Evolutionary conservation across 2,797 vertebrate genomes (phyloP).

Genomic region (Molossus molossus): DNA sequence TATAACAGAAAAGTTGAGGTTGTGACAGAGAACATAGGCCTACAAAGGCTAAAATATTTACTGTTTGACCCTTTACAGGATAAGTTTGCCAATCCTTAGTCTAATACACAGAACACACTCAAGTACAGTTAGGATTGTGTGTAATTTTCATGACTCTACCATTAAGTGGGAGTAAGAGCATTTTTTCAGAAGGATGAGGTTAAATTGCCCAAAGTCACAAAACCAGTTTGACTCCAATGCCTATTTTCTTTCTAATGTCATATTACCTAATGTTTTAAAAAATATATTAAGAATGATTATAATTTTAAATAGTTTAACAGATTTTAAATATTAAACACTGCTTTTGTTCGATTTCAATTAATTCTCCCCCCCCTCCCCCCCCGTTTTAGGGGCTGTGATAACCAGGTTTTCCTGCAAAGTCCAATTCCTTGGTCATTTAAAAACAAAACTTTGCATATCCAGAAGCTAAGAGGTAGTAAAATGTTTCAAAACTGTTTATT

Average conservation of each 20-base stretch:
- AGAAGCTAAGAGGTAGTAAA: conserved; percentile 62
- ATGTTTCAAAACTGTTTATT: background rate
- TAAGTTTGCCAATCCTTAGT: background rate
- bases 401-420: background rate
- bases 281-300: background rate
- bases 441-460: background rate
- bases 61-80: background rate
- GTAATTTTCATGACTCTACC: background rate
- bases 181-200: background rate
- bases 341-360: background rate
- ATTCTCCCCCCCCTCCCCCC: background rate
- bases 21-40: background rate
- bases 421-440: background rate
- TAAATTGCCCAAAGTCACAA: background rate
- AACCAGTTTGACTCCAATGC: background rate
- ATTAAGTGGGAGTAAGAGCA: background rate
- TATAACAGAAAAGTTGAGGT: background rate
- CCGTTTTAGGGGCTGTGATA: conserved; percentile 49
- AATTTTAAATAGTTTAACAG: conserved; percentile 7
- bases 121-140: background rate
- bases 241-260: background rate
- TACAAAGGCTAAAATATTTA: background rate
- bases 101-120: conserved; percentile 16
- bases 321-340: conserved; percentile 31
- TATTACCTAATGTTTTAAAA: background rate